phyloP scores from a whole-genome alignment of 2,113 vertebrate species.

The Ammospiza caudacuta region DNA sequence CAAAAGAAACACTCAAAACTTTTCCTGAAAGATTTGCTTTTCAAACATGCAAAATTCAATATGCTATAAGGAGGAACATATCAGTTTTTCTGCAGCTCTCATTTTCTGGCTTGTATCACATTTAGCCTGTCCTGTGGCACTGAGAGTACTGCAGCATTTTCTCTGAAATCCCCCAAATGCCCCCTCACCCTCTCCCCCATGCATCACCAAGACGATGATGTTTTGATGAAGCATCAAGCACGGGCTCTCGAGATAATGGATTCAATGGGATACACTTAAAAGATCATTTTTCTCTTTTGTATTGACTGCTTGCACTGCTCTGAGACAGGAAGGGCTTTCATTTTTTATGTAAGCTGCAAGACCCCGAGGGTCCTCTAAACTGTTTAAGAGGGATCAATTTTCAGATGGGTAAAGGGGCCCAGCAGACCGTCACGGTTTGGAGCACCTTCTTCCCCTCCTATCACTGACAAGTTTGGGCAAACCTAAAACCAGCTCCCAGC shows the following conservation, averaged over 20 bases:
- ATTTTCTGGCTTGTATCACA: constrained; percentile 5
- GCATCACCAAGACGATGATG: constrained; percentile 29
- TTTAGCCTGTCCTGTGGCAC: constrained; percentile 15
- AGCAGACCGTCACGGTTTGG: not conserved
- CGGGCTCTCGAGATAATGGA: constrained; percentile 42
- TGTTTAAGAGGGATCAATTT: constrained; percentile 72
- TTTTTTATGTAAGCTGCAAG: constrained; percentile 70
- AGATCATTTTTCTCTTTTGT: constrained; percentile 67
- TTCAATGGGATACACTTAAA: constrained; percentile 61
- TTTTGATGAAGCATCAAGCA: constrained; percentile 57
- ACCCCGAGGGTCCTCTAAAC: constrained; percentile 52
- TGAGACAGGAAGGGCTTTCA: constrained; percentile 66
- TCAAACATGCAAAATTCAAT: not conserved
- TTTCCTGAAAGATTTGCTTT: not conserved
- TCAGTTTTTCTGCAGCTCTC: not conserved
- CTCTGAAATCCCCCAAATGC: not conserved
- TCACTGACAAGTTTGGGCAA: not conserved
- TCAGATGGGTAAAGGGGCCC: constrained; percentile 33
- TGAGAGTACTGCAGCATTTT: not conserved
- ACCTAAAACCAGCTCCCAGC: not conserved
- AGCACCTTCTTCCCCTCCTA: not conserved
- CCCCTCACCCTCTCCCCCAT: not conserved
- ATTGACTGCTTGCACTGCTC: constrained; percentile 65
- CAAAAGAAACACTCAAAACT: not conserved
- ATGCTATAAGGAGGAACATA: not conserved